A percentile compares a stretch with the other conserved stretches of the same genome.
Evolutionary conservation across 2,888 invertebrate genomes (phyloP).

Genomic region (Drosophila suboccidentalis): DNA sequence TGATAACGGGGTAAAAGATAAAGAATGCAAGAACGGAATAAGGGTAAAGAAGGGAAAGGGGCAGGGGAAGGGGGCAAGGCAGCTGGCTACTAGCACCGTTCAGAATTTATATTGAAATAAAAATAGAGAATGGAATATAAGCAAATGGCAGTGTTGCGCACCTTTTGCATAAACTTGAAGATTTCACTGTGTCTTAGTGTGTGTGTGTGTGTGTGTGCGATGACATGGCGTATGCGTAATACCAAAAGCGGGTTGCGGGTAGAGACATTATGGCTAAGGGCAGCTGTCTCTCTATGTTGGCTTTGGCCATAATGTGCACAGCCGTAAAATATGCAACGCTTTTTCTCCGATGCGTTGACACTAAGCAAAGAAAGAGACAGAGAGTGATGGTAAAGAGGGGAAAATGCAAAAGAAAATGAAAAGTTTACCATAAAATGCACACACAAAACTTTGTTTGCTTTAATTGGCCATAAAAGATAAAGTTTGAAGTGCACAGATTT

Average conservation of each 20-base stretch:
- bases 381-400: too few relatives aligned
- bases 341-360: slow-evolving; percentile 47
- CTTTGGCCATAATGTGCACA: slow-evolving; percentile 53
- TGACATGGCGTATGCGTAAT: slow-evolving; percentile 57
- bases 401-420: background rate
- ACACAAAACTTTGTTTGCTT: slow-evolving; percentile 22
- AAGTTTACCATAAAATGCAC: slow-evolving; percentile 17
- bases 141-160: slow-evolving; percentile 64
- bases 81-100: slow-evolving; percentile 49
- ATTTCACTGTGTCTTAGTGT: slow-evolving; percentile 48
- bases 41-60: background rate
- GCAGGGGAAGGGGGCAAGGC: slow-evolving; percentile 5
- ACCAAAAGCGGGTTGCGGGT: slow-evolving; percentile 27
- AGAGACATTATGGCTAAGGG: slow-evolving; percentile 41
- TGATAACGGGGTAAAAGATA: slow-evolving; percentile 48
- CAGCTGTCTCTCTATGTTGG: slow-evolving; percentile 45
- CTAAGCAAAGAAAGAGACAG: slow-evolving; percentile 2
- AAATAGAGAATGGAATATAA: slow-evolving; percentile 63
- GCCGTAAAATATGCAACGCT: slow-evolving; percentile 64
- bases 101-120: slow-evolving; percentile 73
- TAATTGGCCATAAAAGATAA: slow-evolving; percentile 27
- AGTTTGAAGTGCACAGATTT: slow-evolving; percentile 11
- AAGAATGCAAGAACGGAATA: background rate
- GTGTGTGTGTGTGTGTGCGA: slow-evolving; percentile 30
- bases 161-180: slow-evolving; percentile 73